phyloP scores from a whole-genome alignment of 2,113 vertebrate species.

The Dipodomys stephensi region DNA sequence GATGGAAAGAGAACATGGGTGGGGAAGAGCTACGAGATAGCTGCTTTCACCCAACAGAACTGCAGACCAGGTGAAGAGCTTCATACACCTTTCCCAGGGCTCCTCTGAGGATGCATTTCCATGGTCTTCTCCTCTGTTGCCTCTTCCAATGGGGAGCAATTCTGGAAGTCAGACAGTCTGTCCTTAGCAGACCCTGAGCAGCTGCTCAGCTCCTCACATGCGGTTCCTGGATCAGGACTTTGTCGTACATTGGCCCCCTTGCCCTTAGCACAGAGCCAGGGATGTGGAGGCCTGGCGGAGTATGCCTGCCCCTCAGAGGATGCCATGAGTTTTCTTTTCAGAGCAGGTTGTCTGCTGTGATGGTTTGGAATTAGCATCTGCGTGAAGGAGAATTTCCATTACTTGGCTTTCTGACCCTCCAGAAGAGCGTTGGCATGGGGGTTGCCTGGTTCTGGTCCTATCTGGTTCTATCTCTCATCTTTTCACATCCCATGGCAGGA shows the following conservation, averaged over 20 bases:
- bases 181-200: not conserved
- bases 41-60: not conserved
- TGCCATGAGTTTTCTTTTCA: not conserved
- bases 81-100: not conserved
- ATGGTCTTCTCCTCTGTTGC: not conserved
- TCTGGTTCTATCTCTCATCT: not conserved
- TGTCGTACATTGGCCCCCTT: rapidly evolving
- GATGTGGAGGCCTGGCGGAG: rapidly evolving
- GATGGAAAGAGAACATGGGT: too few relatives aligned
- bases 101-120: not conserved
- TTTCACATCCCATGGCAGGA: not conserved
- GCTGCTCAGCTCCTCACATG: not conserved
- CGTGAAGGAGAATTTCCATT: not conserved
- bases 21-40: too few relatives aligned
- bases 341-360: too few relatives aligned
- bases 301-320: too few relatives aligned
- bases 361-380: not conserved
- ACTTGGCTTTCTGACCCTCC: not conserved
- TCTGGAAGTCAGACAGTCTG: not conserved
- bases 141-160: rapidly evolving
- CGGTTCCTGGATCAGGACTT: not conserved
- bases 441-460: not conserved
- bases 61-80: not conserved
- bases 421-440: not conserved
- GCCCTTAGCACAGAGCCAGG: too few relatives aligned